These are phyloP conservation scores for Rhamnusium bicolor DNA, from an alignment of 2,888 invertebrate species.

Conservation along the genomic window DNA sequence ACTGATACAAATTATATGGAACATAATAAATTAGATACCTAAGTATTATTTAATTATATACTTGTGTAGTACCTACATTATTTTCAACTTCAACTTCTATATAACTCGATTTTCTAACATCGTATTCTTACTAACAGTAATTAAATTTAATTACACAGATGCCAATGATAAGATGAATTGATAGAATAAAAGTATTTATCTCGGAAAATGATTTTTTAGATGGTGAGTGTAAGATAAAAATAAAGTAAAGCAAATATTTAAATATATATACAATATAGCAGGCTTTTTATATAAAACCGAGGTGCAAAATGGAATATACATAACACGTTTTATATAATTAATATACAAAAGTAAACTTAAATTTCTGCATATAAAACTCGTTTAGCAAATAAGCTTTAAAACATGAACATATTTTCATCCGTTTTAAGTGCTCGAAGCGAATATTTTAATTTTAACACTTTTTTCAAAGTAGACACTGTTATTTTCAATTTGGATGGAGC, in stretches of 20 bases:
- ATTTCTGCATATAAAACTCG: constrained; percentile 61
- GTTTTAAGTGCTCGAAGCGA: constrained; percentile 53
- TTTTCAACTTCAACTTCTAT: constrained; percentile 37
- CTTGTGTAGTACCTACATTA: constrained; percentile 26
- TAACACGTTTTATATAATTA: constrained; percentile 61
- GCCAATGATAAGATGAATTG: constrained; percentile 56
- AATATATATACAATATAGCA: constrained; percentile 19
- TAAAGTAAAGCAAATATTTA: constrained; percentile 28
- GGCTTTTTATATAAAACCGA: constrained; percentile 39
- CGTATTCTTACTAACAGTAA: constrained; percentile 59
- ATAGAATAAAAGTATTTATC: constrained; percentile 61
- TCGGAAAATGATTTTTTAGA: constrained; percentile 54
- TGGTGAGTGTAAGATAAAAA: constrained; percentile 35
- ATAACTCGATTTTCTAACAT: constrained; percentile 59
- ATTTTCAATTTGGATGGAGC: constrained; percentile 42
- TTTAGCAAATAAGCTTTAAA: constrained; percentile 61
- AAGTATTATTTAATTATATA: constrained; percentile 70
- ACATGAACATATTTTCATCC: constrained; percentile 56
- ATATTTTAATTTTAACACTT: constrained; percentile 53
- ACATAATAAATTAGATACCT: constrained; percentile 70
- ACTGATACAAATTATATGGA: constrained; percentile 69
- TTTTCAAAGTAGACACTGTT: constrained; percentile 47
- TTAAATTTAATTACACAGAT: constrained; percentile 61
- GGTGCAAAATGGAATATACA: constrained; percentile 59
- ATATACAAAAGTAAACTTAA: constrained; percentile 51